phyloP scores from a whole-genome alignment of 2,888 invertebrate species.

The Anthoptus insignis region DNA sequence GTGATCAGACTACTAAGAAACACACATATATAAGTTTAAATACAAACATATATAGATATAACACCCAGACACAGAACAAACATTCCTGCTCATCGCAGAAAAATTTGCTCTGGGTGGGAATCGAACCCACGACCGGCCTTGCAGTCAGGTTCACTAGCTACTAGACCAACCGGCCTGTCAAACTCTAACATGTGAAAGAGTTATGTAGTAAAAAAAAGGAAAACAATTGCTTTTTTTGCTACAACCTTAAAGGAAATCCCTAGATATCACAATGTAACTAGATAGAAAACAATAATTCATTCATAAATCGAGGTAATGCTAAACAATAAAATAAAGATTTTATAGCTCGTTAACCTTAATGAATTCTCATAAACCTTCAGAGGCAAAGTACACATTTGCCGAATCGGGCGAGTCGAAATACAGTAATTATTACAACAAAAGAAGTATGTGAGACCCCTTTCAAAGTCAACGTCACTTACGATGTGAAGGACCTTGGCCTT shows the following conservation, averaged over 20 bases:
- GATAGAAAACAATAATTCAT: constrained; percentile 14
- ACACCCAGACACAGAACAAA: too few species aligned
- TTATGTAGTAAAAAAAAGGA: too few species aligned
- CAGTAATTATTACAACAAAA: constrained; percentile 30
- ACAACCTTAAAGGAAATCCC: neutral
- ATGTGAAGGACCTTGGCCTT: constrained; percentile 40
- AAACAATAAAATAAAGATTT: constrained; percentile 18
- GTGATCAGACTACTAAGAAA: too few species aligned
- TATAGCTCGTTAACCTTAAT: constrained; percentile 53
- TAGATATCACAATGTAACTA: constrained; percentile 10
- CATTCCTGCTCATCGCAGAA: too few species aligned
- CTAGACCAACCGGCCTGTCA: too few species aligned
- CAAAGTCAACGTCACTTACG: constrained; percentile 21
- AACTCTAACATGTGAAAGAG: too few species aligned
- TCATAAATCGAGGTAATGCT: constrained; percentile 13
- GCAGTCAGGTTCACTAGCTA: too few species aligned
- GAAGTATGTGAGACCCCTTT: constrained; percentile 14
- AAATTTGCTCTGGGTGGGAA: too few species aligned
- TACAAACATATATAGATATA: too few species aligned
- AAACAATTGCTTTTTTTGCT: too few species aligned
- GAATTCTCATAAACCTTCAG: constrained; percentile 33
- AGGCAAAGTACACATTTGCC: constrained; percentile 30
- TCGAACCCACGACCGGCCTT: too few species aligned
- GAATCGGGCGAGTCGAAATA: constrained; percentile 28
- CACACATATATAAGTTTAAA: too few species aligned